phyloP scores from a whole-genome alignment of 2,888 invertebrate species.

The Ferrisia virgata region DNA sequence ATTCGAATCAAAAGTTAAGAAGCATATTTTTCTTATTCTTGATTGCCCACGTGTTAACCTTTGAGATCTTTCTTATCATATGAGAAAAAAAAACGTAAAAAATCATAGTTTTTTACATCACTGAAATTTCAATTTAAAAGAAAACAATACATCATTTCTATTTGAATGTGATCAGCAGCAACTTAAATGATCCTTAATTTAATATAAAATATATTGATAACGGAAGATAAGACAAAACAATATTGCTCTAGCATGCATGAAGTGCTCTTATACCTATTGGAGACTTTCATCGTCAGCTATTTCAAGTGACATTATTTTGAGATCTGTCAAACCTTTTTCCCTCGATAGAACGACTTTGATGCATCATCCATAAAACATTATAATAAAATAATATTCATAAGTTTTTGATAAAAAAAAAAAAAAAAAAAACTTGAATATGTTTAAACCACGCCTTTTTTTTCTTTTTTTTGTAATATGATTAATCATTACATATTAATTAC shows the following conservation, averaged over 20 bases:
- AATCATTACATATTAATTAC: neutral
- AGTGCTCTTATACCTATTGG: neutral
- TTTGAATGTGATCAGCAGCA: neutral
- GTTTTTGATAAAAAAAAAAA: too few relatives aligned
- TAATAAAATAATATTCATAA: too few relatives aligned
- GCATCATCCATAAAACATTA: neutral
- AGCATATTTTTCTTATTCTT: neutral
- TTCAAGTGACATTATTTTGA: neutral
- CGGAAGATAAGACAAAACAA: neutral
- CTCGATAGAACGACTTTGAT: neutral
- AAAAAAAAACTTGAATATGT: neutral
- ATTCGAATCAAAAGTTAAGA: neutral
- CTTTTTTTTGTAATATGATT: neutral
- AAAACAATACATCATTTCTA: neutral
- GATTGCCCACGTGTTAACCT: neutral
- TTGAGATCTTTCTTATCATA: neutral
- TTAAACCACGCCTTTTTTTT: neutral
- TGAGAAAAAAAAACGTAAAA: neutral
- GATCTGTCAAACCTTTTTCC: neutral
- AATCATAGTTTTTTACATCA: neutral
- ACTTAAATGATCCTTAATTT: neutral
- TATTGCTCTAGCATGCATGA: neutral
- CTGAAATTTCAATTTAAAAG: too few relatives aligned
- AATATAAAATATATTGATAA: neutral
- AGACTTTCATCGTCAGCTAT: neutral